These are phyloP conservation scores for Papilio xuthus DNA, from an alignment of 1,140 invertebrate species.

Conservation along the genomic window DNA sequence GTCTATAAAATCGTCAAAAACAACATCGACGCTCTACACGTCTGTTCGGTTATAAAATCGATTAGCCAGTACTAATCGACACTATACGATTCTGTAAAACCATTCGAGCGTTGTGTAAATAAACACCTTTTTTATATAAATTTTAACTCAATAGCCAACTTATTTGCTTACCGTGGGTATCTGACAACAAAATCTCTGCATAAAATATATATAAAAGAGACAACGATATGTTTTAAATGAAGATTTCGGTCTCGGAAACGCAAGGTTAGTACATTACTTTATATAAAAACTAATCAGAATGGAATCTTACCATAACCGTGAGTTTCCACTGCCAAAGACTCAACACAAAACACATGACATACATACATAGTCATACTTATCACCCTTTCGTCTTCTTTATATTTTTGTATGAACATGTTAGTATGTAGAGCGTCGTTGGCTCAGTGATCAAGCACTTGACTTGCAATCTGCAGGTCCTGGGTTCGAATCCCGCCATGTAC, in stretches of 20 bases:
- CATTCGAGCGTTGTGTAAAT: constrained; percentile 1
- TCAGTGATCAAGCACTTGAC: too few relatives aligned
- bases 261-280: too few relatives aligned
- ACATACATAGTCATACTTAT: background rate
- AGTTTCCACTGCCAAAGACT: background rate
- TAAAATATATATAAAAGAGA: background rate
- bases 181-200: too few relatives aligned
- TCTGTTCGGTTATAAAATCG: constrained; percentile 18
- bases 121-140: background rate
- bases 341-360: background rate
- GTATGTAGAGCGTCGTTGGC: too few relatives aligned
- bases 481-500: too few relatives aligned
- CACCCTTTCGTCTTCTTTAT: background rate
- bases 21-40: constrained; percentile 19
- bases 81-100: constrained; percentile 11
- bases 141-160: background rate
- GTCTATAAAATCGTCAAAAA: constrained; percentile 34
- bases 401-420: background rate
- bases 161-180: background rate
- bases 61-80: constrained; percentile 18
- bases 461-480: too few relatives aligned
- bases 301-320: too few relatives aligned
- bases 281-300: too few relatives aligned
- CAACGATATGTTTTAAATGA: too few relatives aligned
- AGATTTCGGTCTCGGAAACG: too few relatives aligned